Base-by-base conservation (phyloP, 2,888 invertebrate genomes). In the Adelphocoris suturalis region DNA sequence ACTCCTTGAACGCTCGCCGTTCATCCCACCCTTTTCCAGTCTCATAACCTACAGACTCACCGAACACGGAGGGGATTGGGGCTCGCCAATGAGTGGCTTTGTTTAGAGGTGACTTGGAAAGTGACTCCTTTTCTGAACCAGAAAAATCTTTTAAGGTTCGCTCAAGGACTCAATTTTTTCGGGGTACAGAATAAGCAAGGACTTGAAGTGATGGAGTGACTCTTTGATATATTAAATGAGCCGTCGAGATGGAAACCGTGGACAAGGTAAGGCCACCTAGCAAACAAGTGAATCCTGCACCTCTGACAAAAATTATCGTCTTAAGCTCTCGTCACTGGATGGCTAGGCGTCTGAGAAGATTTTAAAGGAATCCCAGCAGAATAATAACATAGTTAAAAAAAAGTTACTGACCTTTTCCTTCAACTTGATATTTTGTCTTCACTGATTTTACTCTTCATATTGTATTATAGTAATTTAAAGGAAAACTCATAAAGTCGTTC, bases 241-340 rank as follows among this genome's bases (percentile, higher is more conserved):
- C 68, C 68, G 68, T 19, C 27, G 11, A 27, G 13, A 27, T 46
- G 37, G 48, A 27, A 48, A 48, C 82, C 82, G 68, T 85, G 76
- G 86, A 86, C 68, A 86, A 86, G 86, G 86, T 86, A 86, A 86
- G 86, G 76, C 86, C 68, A 61, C 85, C 85, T 86, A 86, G 61
- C 86, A 75, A 86, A 61, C 86, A 68, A 86, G 68, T 86, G 61
- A 68, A 86, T 86, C 68, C 68, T 86, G 86, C 86, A 86, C 86
- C 82, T 68, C 68, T 68, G 68, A 68, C 68, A 68, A 68, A 68
- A 68, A 68, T 23, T 68, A 68, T 68, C 68, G 68, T 68, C 68
- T 52, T 82, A 82, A 82, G 82, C 82, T 82, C 81, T 81, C 82
- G 82, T 27, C 82, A 82, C 82, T 82, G 82, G 55, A 82, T 19